Conservation (phyloP, 2,888 invertebrate species). For the Ectemnius continuus region DNA sequence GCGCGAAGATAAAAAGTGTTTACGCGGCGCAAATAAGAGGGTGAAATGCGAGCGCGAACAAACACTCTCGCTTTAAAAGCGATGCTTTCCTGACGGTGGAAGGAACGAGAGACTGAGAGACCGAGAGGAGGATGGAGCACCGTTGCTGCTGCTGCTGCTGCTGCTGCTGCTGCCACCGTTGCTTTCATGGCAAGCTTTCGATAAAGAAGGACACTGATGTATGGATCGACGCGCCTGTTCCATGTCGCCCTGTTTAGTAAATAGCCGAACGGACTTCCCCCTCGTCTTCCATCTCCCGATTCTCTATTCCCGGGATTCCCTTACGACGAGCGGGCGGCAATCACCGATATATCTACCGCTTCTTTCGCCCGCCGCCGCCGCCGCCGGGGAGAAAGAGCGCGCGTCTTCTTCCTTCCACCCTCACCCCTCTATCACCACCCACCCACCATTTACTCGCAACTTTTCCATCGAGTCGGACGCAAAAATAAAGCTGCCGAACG, state of each 20-base stretch:
- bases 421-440: background rate
- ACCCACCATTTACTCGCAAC: constrained; percentile 33
- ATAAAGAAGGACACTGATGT: constrained; percentile 69
- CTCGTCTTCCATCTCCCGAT: constrained; percentile 29
- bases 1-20: constrained; percentile 29
- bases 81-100: constrained; percentile 50
- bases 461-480: constrained; percentile 34
- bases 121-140: no score
- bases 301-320: constrained; percentile 27
- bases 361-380: background rate
- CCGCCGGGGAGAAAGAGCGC: constrained; percentile 1
- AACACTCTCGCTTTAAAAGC: constrained; percentile 52
- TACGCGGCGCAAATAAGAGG: constrained; percentile 39
- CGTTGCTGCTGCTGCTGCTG: no score
- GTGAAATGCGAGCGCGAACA: constrained; percentile 27
- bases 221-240: constrained; percentile 70
- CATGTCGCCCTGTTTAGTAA: constrained; percentile 71
- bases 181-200: constrained; percentile 47
- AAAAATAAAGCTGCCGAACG: constrained; percentile 6
- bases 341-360: constrained; percentile 17
- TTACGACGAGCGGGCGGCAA: constrained; percentile 18
- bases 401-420: background rate
- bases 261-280: constrained; percentile 61
- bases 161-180: no score
- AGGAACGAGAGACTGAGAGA: no score